A percentile compares a stretch with the other conserved stretches of the same genome.
phyloP scores from a whole-genome alignment of 2,113 vertebrate genomes.

The Galemys pyrenaicus region DNA sequence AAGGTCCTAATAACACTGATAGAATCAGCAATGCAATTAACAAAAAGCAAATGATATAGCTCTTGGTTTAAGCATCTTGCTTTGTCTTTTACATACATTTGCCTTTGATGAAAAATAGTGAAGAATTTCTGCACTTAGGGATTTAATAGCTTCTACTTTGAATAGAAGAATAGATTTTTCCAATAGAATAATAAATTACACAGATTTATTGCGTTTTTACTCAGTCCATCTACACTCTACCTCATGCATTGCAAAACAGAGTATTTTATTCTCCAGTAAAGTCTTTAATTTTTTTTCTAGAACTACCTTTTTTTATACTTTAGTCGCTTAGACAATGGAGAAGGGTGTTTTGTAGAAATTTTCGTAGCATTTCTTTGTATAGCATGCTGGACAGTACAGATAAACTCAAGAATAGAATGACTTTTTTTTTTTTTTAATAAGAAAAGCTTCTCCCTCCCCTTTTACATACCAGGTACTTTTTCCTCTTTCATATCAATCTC shows the following conservation, averaged over 20 bases:
- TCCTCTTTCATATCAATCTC: conserved; percentile 57
- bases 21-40: background rate
- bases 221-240: background rate
- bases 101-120: conserved; percentile 56
- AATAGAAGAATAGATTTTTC: conserved; percentile 19
- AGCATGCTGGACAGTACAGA: background rate
- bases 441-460: background rate
- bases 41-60: background rate
- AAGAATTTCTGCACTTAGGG: background rate
- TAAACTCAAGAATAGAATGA: background rate
- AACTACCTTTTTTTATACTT: conserved; percentile 17
- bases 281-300: conserved; percentile 17
- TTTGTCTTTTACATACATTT: background rate
- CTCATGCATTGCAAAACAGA: background rate
- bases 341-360: conserved; percentile 1
- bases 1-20: background rate
- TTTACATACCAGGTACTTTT: background rate
- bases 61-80: background rate
- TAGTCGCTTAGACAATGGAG: background rate
- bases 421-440: background rate
- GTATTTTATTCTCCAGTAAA: conserved; percentile 39
- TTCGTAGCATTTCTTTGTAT: background rate
- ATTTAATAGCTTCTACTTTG: conserved; percentile 38
- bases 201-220: conserved; percentile 56
- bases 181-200: conserved; percentile 15